Evolutionary conservation across 2,113 vertebrate species (phyloP), one percentile per base, ranked within the genome.

Genomic region (Burhinus bistriatus): DNA sequence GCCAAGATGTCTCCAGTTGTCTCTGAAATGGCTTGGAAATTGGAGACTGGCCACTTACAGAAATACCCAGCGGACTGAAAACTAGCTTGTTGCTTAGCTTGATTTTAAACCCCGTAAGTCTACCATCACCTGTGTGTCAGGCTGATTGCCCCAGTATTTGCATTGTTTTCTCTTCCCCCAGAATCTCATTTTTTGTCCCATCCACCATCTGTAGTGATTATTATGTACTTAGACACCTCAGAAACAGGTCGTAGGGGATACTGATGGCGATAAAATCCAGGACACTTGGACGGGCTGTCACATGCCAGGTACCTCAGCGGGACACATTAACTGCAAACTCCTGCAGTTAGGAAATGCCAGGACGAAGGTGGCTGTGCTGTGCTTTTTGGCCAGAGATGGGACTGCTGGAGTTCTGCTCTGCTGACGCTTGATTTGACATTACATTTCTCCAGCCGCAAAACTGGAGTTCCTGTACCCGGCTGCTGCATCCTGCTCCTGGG

Each of bases 261-360:
- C 8, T 54, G 38, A 12, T 15, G n/a, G 15, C 80, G 36, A 32
- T 29, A 77, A 57, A 54, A 54, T 58, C 38, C 21, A 17, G 11
- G 27, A 32, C 14, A 80, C 12, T n/a, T 64, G 52, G 19, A 45
- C 3, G 1, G 18, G 11, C 44, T 93, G 26, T 51, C 44, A 65
- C 11, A 19, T 23, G n/a, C 6, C 20, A 30, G 32, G 9, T 0
- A 0, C 12, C 69, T 78, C 2, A 2, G 17, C 1, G 3, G 71
- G 45, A 58, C 15, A 44, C 19, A 22, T 66, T 29, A 70, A 12
- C 40, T 87, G 30, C 15, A 62, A 58, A 58, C 15, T 30, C 30
- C 54, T 66, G 11, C 54, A 62, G 34, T 42, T n/a, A 42, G 58
- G 68, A 77, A 83, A 83, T n/a, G 34, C 14, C 45, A 81, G 40